Base-by-base conservation (phyloP, 2,797 vertebrate species). In the Garrulus glandarius region DNA sequence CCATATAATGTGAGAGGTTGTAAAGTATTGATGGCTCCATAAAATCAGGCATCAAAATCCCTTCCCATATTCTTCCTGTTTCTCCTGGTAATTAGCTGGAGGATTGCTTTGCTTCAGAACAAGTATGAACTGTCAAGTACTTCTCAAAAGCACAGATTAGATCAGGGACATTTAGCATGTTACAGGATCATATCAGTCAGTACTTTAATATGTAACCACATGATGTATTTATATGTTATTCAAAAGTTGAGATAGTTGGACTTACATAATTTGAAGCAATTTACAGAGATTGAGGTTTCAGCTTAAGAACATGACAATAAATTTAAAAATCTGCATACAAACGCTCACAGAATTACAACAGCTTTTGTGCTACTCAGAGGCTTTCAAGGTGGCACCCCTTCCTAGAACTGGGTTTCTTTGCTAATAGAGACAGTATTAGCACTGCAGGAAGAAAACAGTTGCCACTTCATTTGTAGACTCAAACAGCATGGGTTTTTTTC, bases 51-150 rank as follows among this genome's bases (percentile, higher is more conserved):
- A 63, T 43, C 39, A 67, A 86, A 93, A 87, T 92, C 29, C 55
- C 10, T 84, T 71, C 27, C 60, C 4, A 21, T 95, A 88, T 64
- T 71, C 59, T 93, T 93, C n/a, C 44, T 76, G 23, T 80, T 87
- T 27, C 75, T 63, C 49, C 41, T 55, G 81, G 29, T 91, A 82
- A 59, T 93, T 80, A 91, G 43, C 69, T 95, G 89, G 84, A 96
- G 84, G 37, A 36, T 84, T 87, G 37, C 68, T 82, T 92, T 81
- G 44, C 69, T 86, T 96, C 39, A 52, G 30, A 79, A 39, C 29
- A 69, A 93, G 52, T 70, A 86, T 67, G 41, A 81, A 76, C 61
- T 88, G 44, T 79, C 50, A 92, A 82, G n/a, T 30, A 26, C 16
- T 60, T 84, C 26, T 89, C 52, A 87, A 68, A 84, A 68, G 46